Percentiles rank a stretch among this genome's conserved stretches.
phyloP scores from a whole-genome alignment of 1,140 invertebrate genomes.

The Drosophila repleta region DNA sequence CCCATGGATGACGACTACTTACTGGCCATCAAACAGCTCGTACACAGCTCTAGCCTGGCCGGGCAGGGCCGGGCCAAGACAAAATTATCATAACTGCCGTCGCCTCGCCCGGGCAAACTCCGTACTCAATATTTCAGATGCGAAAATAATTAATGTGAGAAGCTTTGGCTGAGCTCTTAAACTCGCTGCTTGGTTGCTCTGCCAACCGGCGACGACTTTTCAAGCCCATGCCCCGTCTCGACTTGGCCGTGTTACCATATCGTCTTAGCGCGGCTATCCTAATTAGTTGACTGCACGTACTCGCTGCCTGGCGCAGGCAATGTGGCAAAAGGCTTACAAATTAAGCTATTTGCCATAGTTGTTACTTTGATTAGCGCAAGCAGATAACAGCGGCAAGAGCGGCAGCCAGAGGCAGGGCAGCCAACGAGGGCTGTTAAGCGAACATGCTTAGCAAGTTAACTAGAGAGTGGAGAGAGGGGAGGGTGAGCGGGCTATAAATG shows the following conservation, averaged over 20 bases:
- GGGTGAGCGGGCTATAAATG: neutral
- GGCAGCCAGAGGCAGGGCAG: neutral
- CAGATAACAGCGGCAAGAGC: conserved; percentile 1
- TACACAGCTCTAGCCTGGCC: neutral
- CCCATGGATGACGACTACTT: conserved; percentile 9
- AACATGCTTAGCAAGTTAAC: neutral
- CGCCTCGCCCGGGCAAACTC: conserved; percentile 18
- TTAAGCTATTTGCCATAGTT: conserved; percentile 66
- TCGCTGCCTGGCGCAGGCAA: conserved; percentile 13
- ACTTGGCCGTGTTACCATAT: conserved; percentile 26
- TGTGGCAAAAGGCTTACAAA: conserved; percentile 62
- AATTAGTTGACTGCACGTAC: conserved; percentile 69
- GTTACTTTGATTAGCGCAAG: conserved; percentile 47
- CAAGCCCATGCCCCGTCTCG: neutral
- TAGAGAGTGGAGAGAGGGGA: neutral
- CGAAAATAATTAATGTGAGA: conserved; percentile 80
- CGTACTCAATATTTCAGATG: conserved; percentile 71
- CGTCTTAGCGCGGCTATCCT: conserved; percentile 50
- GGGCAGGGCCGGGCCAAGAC: conserved; percentile 9
- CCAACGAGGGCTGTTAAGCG: neutral
- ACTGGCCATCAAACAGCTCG: conserved; percentile 7
- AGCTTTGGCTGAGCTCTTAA: conserved; percentile 37
- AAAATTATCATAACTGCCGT: conserved; percentile 75
- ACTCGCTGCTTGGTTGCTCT: conserved; percentile 18
- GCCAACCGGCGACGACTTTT: conserved; percentile 7